Base-by-base conservation (phyloP, 2,888 invertebrate genomes). In the Platycnemis pennipes region DNA sequence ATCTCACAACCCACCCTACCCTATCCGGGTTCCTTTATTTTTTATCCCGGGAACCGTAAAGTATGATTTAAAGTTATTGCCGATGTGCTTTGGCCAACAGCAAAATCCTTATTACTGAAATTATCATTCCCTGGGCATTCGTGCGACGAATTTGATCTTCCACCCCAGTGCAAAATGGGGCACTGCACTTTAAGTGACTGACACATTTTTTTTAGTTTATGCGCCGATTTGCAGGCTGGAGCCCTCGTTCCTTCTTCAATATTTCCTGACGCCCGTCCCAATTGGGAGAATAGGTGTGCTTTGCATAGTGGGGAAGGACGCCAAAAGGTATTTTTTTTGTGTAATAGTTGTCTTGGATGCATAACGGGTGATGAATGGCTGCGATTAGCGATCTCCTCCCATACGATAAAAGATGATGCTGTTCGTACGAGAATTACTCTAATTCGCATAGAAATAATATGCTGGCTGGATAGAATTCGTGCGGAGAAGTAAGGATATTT, bases 1-100 rank as follows among this genome's bases (percentile, higher is more conserved):
- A n/a, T n/a, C n/a, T n/a, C n/a, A n/a, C n/a, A n/a, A 22, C 11
- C 37, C 31, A 11, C 46, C 87, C 44, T 5, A 37, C 22, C 86
- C 19, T 87, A 46, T 22, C 42, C 87, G 45, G n/a, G n/a, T n/a
- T 87, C 87, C 87, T 77, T 77, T 77, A 77, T 77, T 77, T 63
- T 77, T 77, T 77, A 77, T 77, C 31, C 77, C 31, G 77, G 77
- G 77, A 8, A 37, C 77, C 77, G 77, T 77, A 77, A 77, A 77
- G 77, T 77, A 77, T 77, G 77, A 77, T 77, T 77, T 77, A 77
- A 77, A 77, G 77, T 77, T 77, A 77, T 77, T 77, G 77, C 77
- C 77, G 37, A 77, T 77, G 77, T 37, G 77, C 77, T 22, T 77
- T 77, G 37, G 77, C 37, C 77, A 77, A 77, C 77, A 31, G 37